Evolutionary conservation across 2,797 vertebrate species (phyloP).

Genomic region (Myripristis murdjan): DNA sequence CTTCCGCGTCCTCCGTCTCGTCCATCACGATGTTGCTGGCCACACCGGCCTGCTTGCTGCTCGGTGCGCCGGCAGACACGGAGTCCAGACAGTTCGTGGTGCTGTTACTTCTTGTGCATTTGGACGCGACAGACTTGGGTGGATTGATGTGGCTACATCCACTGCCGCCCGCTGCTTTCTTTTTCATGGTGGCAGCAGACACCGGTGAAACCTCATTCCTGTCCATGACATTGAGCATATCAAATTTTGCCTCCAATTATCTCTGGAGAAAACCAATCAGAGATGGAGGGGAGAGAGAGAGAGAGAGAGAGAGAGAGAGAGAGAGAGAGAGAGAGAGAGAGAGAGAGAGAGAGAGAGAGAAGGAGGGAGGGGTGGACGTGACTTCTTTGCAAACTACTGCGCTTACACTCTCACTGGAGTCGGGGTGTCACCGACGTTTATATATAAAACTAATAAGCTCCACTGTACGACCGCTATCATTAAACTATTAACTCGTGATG

Average conservation of each 20-base stretch:
- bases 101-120: slow-evolving; percentile 74
- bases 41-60: slow-evolving; percentile 72
- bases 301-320: slow-evolving; percentile 23
- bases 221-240: slow-evolving; percentile 86
- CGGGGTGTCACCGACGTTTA: slow-evolving; percentile 58
- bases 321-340: slow-evolving; percentile 48
- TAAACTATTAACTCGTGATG: slow-evolving; percentile 19
- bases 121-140: slow-evolving; percentile 65
- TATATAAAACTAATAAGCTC: slow-evolving; percentile 33
- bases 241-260: slow-evolving; percentile 84
- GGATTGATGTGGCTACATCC: slow-evolving; percentile 70
- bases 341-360: slow-evolving; percentile 49
- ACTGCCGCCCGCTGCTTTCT: slow-evolving; percentile 75
- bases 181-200: slow-evolving; percentile 81
- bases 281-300: slow-evolving; percentile 44
- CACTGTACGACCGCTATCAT: slow-evolving; percentile 43
- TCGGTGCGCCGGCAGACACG: slow-evolving; percentile 52
- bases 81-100: slow-evolving; percentile 75
- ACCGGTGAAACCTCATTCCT: slow-evolving; percentile 81
- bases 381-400: slow-evolving; percentile 83
- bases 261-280: slow-evolving; percentile 82
- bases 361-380: slow-evolving; percentile 77
- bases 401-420: slow-evolving; percentile 64
- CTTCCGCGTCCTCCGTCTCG: slow-evolving; percentile 83
- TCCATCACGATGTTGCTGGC: slow-evolving; percentile 81